phyloP scores from a whole-genome alignment of 1,140 invertebrate species.

The Steinernema khuongi region DNA sequence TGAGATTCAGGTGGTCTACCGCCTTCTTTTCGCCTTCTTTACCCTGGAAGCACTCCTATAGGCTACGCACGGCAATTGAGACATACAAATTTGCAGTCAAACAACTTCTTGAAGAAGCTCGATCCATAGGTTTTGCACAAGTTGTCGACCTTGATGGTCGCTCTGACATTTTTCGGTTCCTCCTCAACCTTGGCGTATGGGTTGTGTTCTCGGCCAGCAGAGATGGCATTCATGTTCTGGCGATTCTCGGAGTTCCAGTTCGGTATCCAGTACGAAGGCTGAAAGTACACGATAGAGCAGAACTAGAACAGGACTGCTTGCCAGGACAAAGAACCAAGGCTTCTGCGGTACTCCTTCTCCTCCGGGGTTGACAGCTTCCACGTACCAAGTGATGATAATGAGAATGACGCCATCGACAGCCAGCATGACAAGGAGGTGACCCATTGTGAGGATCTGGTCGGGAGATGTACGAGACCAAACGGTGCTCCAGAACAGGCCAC shows the following conservation, averaged over 20 bases:
- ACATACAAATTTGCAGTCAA: slow-evolving; percentile 57
- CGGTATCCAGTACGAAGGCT: slow-evolving; percentile 67
- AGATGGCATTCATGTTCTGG: background rate
- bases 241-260: slow-evolving; percentile 67
- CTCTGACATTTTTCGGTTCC: slow-evolving; percentile 31
- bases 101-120: slow-evolving; percentile 58
- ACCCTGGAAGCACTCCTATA: slow-evolving; percentile 62
- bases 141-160: slow-evolving; percentile 41
- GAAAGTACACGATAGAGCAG: slow-evolving; percentile 19
- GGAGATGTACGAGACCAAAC: slow-evolving; percentile 35
- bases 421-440: slow-evolving; percentile 64
- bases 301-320: too few species aligned
- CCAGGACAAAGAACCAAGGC: slow-evolving; percentile 46
- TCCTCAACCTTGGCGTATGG: slow-evolving; percentile 33
- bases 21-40: slow-evolving; percentile 61
- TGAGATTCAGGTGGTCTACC: slow-evolving; percentile 69
- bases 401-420: slow-evolving; percentile 67
- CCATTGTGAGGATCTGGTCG: slow-evolving; percentile 45
- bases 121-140: slow-evolving; percentile 47
- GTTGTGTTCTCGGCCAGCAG: slow-evolving; percentile 20
- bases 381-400: slow-evolving; percentile 67
- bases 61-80: background rate
- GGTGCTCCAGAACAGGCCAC: slow-evolving; percentile 41
- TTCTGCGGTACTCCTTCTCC: slow-evolving; percentile 54
- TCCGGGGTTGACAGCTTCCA: slow-evolving; percentile 69